Conservation (phyloP, 2,888 invertebrate genomes). For the Sipunculus nudus region DNA sequence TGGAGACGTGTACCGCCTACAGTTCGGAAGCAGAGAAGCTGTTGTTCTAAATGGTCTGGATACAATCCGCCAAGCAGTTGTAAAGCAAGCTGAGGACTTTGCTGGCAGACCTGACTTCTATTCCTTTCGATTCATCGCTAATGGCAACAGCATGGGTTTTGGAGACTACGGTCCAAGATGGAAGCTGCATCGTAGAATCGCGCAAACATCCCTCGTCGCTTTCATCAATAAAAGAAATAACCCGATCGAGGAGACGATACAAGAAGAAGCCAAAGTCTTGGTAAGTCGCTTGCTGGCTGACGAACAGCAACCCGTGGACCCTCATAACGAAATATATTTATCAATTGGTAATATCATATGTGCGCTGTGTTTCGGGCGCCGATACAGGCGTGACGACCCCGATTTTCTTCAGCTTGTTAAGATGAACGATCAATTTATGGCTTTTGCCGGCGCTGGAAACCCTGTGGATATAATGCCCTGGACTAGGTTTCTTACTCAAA, state of each 20-base stretch:
- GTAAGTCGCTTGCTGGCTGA: neutral
- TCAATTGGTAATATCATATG: neutral
- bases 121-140: neutral
- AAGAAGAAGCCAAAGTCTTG: constrained; percentile 1
- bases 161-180: neutral
- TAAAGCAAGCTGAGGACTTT: constrained; percentile 3
- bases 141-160: constrained; percentile 1
- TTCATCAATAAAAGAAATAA: neutral
- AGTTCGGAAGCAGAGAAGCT: constrained; percentile 20
- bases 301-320: neutral
- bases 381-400: neutral
- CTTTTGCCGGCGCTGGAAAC: too few species aligned
- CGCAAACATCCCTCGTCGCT: neutral
- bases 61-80: constrained; percentile 4
- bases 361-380: neutral
- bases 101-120: constrained; percentile 12
- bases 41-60: constrained; percentile 18
- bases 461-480: too few species aligned
- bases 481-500: too few species aligned
- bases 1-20: constrained; percentile 20
- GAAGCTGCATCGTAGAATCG: constrained; percentile 5
- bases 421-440: too few species aligned
- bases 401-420: neutral
- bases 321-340: neutral
- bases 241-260: constrained; percentile 3